phyloP scores from a whole-genome alignment of 2,888 invertebrate species.

The Chrysopilus asiliformis region DNA sequence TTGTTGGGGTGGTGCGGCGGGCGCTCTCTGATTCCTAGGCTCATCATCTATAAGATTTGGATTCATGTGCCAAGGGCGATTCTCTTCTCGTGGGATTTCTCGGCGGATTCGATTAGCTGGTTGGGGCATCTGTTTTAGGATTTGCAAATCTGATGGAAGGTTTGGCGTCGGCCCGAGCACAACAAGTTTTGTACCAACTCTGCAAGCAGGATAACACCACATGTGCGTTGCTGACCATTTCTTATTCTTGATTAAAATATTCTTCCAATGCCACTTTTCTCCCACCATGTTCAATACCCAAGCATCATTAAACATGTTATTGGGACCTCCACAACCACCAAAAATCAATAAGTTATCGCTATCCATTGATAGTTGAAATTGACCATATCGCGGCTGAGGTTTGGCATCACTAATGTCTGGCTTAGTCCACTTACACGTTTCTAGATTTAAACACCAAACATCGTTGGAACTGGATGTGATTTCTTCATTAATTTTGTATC shows the following conservation, averaged over 20 bases:
- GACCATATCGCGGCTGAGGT: conserved; percentile 80
- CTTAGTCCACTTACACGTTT: conserved; percentile 61
- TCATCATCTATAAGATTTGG: conserved; percentile 1
- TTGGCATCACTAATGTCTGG: conserved; percentile 53
- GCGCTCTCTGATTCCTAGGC: conserved; percentile 1
- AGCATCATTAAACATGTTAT: conserved; percentile 74
- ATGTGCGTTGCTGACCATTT: conserved; percentile 74
- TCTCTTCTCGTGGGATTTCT: conserved; percentile 4
- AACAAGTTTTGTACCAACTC: conserved; percentile 62
- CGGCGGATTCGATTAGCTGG: conserved; percentile 15
- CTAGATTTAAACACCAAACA: conserved; percentile 77
- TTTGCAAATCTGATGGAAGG: conserved; percentile 33
- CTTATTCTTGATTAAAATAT: conserved; percentile 59
- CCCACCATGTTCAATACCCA: conserved; percentile 76
- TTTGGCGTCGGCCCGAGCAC: conserved; percentile 42
- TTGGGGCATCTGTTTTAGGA: conserved; percentile 26
- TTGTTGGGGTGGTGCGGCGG: conserved; percentile 1
- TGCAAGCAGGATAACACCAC: conserved; percentile 88
- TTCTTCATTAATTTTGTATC: conserved; percentile 42
- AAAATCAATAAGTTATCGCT: conserved; percentile 64
- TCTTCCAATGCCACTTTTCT: conserved; percentile 59
- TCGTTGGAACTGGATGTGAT: conserved; percentile 56
- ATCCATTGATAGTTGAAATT: conserved; percentile 76
- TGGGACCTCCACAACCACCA: conserved; percentile 80
- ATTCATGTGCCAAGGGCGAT: conserved; percentile 5